Base-by-base conservation (phyloP, 2,797 vertebrate species). In the Schizopygopsis malacanthus region DNA sequence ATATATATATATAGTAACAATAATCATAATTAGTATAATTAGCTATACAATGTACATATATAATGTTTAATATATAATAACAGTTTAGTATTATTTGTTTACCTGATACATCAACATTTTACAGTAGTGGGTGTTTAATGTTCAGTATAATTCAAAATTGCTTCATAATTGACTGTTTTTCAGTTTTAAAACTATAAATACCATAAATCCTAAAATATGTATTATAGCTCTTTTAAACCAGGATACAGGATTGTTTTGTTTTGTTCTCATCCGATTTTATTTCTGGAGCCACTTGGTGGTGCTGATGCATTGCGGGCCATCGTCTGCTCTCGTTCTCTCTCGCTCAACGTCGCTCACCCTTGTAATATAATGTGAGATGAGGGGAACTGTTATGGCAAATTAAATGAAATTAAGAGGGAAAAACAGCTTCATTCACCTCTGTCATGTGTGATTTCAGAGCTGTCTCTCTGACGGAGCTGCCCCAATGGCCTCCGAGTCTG, bases 401-500 rank as follows among this genome's bases (percentile, higher is more conserved):
- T 95, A 96, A 95, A 93, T 94, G 93, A 96, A 96, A 96, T 95
- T 95, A 95, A 95, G 92, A 93, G 89, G 93, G 88, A 93, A 93
- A 56, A 90, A 94, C 92, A 93, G 92, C 94, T 96, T 94, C 91
- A 93, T 95, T 96, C 94, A 96, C 93, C 93, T 95, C 93, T 95
- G 93, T 93, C 89, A 83, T 92, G 91, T 82, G 81, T 91, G 93
- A 93, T 94, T 92, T 95, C 93, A 94, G 89, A 90, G 93, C 93
- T 90, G 83, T 88, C 90, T 88, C 92, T 89, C 91, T 95, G 92
- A 95, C 82, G 89, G 88, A 94, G 92, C 93, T 92, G 91, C 88
- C 89, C 75, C 82, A 79, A 90, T 84, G 75, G 92, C 92, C 92
- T 92, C 92, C 90, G 90, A 90, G 90, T 88, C 90, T 77, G 91